Conservation (phyloP, 2,888 invertebrate species). For the Ectemnius continuus region DNA sequence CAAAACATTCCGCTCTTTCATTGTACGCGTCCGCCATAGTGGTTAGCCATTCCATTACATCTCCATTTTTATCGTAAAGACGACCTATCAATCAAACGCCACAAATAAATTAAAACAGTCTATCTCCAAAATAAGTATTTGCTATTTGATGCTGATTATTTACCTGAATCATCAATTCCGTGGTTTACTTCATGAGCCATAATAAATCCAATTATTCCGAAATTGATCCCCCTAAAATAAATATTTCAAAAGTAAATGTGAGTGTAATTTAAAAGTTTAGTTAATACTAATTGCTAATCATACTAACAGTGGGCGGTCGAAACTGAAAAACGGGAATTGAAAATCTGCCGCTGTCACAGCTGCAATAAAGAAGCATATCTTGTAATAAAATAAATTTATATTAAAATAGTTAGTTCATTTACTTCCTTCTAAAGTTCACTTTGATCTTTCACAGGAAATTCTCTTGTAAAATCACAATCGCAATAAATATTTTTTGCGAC, state of each 20-base stretch:
- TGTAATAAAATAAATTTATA: neutral
- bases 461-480: too few species aligned
- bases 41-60: constrained; percentile 43
- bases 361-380: constrained; percentile 8
- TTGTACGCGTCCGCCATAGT: constrained; percentile 42
- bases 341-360: constrained; percentile 48
- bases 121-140: neutral
- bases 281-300: neutral
- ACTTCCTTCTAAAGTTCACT: too few species aligned
- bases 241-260: neutral
- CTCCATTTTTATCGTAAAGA: constrained; percentile 33
- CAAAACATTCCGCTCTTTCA: constrained; percentile 50
- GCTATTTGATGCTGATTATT: constrained; percentile 6
- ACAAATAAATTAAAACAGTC: neutral
- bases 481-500: too few species aligned
- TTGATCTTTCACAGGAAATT: too few species aligned
- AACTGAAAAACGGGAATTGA: constrained; percentile 46
- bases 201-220: constrained; percentile 44
- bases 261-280: neutral
- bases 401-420: too few species aligned
- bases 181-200: constrained; percentile 56
- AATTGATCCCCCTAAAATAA: constrained; percentile 45
- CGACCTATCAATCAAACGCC: constrained; percentile 31
- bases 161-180: constrained; percentile 50
- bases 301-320: constrained; percentile 44